phyloP scores from a whole-genome alignment of 2,888 invertebrate species.

The Pilophorus perplexus region DNA sequence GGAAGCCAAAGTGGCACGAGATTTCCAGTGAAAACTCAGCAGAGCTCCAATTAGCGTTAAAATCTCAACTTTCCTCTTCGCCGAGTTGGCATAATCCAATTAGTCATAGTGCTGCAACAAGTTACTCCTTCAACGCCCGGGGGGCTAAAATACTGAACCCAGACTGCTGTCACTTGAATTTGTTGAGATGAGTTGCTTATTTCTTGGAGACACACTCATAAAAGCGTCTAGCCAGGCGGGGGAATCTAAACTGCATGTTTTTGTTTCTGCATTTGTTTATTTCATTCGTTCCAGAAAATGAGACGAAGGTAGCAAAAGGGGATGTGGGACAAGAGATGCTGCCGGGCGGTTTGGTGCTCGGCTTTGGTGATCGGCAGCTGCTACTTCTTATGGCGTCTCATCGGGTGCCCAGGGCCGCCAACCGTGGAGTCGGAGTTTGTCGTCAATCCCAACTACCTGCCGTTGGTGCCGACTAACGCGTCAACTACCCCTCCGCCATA shows the following conservation, averaged over 20 bases:
- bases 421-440: not conserved
- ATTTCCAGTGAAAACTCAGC: not conserved
- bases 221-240: too few relatives aligned
- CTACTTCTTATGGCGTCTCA: constrained; percentile 43
- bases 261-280: not conserved
- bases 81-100: not conserved
- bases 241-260: too few relatives aligned
- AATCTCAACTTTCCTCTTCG: constrained; percentile 8
- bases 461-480: constrained; percentile 41
- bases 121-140: not conserved
- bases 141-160: too few relatives aligned
- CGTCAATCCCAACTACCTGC: constrained; percentile 35
- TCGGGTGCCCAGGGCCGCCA: constrained; percentile 40
- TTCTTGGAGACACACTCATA: too few relatives aligned
- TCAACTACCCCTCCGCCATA: constrained; percentile 38
- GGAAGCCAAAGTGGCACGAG: constrained; percentile 4
- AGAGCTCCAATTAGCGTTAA: constrained; percentile 1
- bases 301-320: not conserved
- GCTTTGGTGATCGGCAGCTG: constrained; percentile 40
- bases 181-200: too few relatives aligned
- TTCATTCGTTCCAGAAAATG: constrained; percentile 10
- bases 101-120: constrained; percentile 3
- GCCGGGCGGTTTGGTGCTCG: constrained; percentile 40
- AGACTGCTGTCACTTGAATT: too few relatives aligned
- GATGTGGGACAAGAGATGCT: constrained; percentile 44